phyloP scores from a whole-genome alignment of 2,113 vertebrate genomes.

The Vulpes vulpes region DNA sequence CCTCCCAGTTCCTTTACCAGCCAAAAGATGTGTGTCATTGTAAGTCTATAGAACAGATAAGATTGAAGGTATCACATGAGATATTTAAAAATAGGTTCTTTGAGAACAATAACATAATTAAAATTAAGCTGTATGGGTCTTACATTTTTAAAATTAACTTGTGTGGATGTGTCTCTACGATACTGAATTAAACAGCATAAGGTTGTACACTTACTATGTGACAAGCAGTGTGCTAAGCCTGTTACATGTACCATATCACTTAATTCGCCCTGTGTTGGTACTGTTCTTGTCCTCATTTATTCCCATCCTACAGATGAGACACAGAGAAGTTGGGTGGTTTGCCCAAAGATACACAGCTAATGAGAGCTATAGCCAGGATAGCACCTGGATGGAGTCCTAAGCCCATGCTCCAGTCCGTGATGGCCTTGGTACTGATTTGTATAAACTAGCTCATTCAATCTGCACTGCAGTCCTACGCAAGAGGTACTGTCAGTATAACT shows the following conservation, averaged over 20 bases:
- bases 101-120: neutral
- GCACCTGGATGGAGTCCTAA: neutral
- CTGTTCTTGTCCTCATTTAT: accelerated
- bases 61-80: neutral
- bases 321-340: neutral
- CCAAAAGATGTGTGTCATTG: neutral
- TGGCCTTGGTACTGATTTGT: accelerated
- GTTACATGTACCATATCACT: accelerated
- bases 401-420: neutral
- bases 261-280: neutral
- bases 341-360: neutral
- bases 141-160: neutral
- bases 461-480: neutral
- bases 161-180: neutral
- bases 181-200: neutral
- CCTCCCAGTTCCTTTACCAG: neutral
- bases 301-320: neutral
- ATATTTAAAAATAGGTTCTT: neutral
- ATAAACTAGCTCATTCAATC: neutral
- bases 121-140: neutral
- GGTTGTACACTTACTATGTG: accelerated
- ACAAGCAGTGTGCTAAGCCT: neutral
- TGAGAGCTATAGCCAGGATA: neutral
- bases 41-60: neutral
- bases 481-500: neutral